Evolutionary conservation across 2,113 vertebrate genomes (phyloP), one percentile per base, ranked within the genome.

Genomic region (Platysteira castanea): DNA sequence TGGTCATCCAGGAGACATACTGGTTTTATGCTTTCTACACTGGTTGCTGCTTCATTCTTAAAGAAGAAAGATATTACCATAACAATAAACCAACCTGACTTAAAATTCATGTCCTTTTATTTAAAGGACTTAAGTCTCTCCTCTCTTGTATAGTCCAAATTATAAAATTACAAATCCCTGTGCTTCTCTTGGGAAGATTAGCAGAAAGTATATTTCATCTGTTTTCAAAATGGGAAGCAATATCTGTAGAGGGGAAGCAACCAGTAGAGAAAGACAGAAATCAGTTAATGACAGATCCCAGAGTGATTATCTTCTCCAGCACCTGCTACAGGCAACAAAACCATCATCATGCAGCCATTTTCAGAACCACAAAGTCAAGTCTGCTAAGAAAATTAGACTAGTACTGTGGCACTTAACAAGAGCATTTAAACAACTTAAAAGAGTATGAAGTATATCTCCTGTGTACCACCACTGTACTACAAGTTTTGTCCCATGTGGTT

Each of bases 261-360:
- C 9, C 28, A 64, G 44, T 6, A 85, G 15, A 81, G 33, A 21
- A 70, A 41, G 31, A 42, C 52, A 91, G 57, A 65, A 87, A 60
- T 79, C 35, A 71, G 15, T 64, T 61, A 81, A 53, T 44, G n/a
- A 87, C 12, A 52, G 35, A 73, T 46, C 53, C 37, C 27, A 67
- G 13, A 76, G 30, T 3, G 10, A 82, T n/a, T 37, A 61, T 70
- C 30, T 75, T 89, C 53, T 85, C 21, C 37, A 88, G 65, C n/a
- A 85, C 28, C 63, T 91, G 78, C 61, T 73, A 76, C 27, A 89
- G n/a, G 64, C 27, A 83, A 65, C 6, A 50, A 91, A 93, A 53
- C 11, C 52, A 91, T 39, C n/a, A 65, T 9, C 39, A 39, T n/a
- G 63, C 15, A 42, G 42, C 1, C 1, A 52, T 42, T 9, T 85